Evolutionary conservation across 1,140 invertebrate genomes (phyloP).

Genomic region (Macrotrachela quadricornifera): DNA sequence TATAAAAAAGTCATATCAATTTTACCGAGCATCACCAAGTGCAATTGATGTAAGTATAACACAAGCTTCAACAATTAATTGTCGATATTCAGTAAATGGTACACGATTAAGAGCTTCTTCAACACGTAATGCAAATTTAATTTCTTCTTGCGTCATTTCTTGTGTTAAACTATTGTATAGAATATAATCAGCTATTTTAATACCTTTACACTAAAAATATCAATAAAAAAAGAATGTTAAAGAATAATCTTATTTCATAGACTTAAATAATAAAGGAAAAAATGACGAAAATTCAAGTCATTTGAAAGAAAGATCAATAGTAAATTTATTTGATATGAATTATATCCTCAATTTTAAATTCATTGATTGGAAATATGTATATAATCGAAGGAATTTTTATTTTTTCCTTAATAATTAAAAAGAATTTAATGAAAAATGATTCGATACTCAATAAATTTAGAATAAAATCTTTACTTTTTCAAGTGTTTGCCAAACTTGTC

Average conservation of each 20-base stretch:
- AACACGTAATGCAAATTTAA: slow-evolving; percentile 91
- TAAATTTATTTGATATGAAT: too few species aligned
- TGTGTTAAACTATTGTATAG: slow-evolving; percentile 68
- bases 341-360: too few species aligned
- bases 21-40: slow-evolving; percentile 15
- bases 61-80: slow-evolving; percentile 83
- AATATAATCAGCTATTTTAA: slow-evolving; percentile 68
- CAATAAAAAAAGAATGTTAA: too few species aligned
- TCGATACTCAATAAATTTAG: too few species aligned
- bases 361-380: background rate
- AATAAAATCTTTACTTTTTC: slow-evolving; percentile 59
- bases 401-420: too few species aligned
- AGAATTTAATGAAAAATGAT: too few species aligned
- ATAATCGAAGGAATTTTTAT: background rate
- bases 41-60: slow-evolving; percentile 76
- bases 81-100: slow-evolving; percentile 90
- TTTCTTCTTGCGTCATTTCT: slow-evolving; percentile 92
- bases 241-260: too few species aligned
- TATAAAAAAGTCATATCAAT: slow-evolving; percentile 3
- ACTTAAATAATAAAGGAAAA: too few species aligned
- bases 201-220: slow-evolving; percentile 55
- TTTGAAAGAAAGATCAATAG: too few species aligned
- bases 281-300: too few species aligned
- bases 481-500: slow-evolving; percentile 68
- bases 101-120: slow-evolving; percentile 92